phyloP scores from a whole-genome alignment of 2,888 invertebrate species.

The Phengaris arion region DNA sequence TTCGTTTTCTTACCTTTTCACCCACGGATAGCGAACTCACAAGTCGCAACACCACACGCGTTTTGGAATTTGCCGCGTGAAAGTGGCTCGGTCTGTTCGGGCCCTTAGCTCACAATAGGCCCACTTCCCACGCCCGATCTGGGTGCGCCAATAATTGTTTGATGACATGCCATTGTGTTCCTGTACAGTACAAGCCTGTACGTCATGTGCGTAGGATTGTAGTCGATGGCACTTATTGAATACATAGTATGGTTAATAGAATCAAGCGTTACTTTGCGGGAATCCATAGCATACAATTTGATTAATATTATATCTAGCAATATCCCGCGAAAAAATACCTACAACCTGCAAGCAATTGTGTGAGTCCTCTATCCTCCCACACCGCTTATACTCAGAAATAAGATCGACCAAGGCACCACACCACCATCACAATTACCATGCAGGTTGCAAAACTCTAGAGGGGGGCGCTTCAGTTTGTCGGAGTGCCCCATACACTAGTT shows the following conservation, averaged over 20 bases:
- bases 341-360: no score
- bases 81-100: neutral
- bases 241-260: neutral
- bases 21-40: neutral
- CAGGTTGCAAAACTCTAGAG: no score
- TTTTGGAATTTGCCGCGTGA: neutral
- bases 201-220: neutral
- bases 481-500: no score
- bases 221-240: neutral
- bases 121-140: conserved; percentile 20
- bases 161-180: conserved; percentile 21
- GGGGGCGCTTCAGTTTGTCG: no score
- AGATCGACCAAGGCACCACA: no score
- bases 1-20: neutral
- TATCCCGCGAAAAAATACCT: no score
- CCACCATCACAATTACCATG: no score
- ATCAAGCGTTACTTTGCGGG: no score
- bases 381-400: no score
- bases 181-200: neutral
- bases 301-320: no score
- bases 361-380: no score
- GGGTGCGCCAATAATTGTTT: conserved; percentile 23
- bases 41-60: neutral
- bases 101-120: conserved; percentile 16
- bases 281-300: no score